Evolutionary conservation across 2,888 invertebrate genomes (phyloP).

Genomic region (Ophion ellenae): DNA sequence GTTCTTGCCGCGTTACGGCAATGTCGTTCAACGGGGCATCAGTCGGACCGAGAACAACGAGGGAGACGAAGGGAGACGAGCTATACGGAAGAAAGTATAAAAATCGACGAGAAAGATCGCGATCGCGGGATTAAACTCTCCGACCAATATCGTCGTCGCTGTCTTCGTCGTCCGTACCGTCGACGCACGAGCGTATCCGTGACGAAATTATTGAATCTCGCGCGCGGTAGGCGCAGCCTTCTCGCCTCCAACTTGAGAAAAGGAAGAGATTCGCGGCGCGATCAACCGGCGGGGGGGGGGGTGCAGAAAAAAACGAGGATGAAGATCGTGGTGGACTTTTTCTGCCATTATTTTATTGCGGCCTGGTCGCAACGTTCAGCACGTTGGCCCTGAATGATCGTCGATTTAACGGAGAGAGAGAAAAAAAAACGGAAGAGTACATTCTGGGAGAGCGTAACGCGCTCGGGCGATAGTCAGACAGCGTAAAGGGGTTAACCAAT

Average conservation of each 20-base stretch:
- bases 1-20: constrained; percentile 28
- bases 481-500: constrained; percentile 54
- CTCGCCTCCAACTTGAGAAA: constrained; percentile 5
- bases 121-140: constrained; percentile 52
- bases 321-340: constrained; percentile 36
- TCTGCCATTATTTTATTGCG: constrained; percentile 31
- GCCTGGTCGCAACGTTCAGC: constrained; percentile 37
- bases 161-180: constrained; percentile 40
- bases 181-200: constrained; percentile 77
- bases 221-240: constrained; percentile 15
- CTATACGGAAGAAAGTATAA: constrained; percentile 19
- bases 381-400: constrained; percentile 50
- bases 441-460: constrained; percentile 12
- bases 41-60: constrained; percentile 38
- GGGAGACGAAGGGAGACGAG: constrained; percentile 5
- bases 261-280: not conserved
- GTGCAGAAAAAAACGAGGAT: too few species aligned
- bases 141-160: constrained; percentile 5
- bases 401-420: not conserved
- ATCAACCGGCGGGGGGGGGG: not conserved
- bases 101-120: constrained; percentile 32
- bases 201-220: constrained; percentile 73
- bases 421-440: not conserved
- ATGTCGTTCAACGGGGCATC: constrained; percentile 27
- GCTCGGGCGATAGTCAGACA: constrained; percentile 33